Conservation (phyloP, 2,888 invertebrate species). For the Parthenolecanium corni region DNA sequence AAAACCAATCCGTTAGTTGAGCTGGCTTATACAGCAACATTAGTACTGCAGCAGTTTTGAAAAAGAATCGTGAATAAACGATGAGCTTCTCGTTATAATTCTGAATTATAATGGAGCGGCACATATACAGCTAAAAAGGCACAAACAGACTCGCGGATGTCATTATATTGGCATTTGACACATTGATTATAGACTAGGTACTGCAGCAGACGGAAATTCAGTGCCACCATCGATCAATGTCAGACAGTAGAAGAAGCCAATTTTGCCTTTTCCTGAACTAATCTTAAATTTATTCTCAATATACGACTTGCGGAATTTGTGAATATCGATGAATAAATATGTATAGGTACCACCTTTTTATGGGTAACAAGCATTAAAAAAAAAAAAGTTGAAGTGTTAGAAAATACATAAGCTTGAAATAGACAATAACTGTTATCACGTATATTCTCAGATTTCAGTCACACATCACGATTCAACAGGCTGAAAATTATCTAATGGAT, state of each 20-base stretch:
- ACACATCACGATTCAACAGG: too few relatives aligned
- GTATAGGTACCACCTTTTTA: too few relatives aligned
- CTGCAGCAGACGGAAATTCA: conserved; percentile 23
- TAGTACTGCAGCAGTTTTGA: not conserved
- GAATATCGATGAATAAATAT: too few relatives aligned
- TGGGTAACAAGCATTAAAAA: conserved; percentile 14
- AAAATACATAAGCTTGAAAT: too few relatives aligned
- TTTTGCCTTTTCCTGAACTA: conserved; percentile 1
- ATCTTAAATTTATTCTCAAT: conserved; percentile 20
- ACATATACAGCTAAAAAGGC: conserved; percentile 8
- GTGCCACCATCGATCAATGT: conserved; percentile 25
- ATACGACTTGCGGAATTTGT: too few relatives aligned
- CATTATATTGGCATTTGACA: conserved; percentile 28
- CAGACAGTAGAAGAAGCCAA: conserved; percentile 4
- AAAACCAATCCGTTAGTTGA: too few relatives aligned
- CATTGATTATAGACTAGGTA: conserved; percentile 24
- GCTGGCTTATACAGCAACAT: too few relatives aligned
- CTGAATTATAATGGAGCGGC: conserved; percentile 26
- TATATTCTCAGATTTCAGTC: too few relatives aligned
- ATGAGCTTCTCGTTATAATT: conserved; percentile 26
- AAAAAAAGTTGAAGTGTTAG: too few relatives aligned
- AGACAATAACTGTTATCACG: too few relatives aligned
- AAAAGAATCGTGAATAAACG: conserved; percentile 19
- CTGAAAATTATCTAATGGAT: too few relatives aligned
- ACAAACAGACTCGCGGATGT: conserved; percentile 27